phyloP scores from a whole-genome alignment of 2,113 vertebrate species.

The Pitta sordida region DNA sequence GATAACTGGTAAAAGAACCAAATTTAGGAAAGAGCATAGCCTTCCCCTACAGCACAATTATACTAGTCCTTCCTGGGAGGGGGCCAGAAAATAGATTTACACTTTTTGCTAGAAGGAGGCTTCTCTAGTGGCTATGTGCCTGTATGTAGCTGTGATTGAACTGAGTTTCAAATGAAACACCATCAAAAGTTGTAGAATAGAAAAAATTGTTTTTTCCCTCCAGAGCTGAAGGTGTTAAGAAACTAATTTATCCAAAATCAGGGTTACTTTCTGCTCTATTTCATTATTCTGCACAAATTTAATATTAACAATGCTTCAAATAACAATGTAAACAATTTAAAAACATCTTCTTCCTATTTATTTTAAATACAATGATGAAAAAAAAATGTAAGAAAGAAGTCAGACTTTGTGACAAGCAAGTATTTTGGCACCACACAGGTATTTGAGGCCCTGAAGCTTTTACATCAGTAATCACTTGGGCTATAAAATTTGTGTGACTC shows the following conservation, averaged over 20 bases:
- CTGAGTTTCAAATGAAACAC: slow-evolving; percentile 12
- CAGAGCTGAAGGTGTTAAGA: background rate
- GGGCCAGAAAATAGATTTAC: background rate
- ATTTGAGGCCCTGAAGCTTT: background rate
- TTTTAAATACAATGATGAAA: background rate
- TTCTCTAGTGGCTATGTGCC: background rate
- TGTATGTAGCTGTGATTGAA: background rate
- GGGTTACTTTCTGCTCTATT: background rate
- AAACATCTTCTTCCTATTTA: background rate
- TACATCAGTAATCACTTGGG: background rate
- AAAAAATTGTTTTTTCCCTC: background rate
- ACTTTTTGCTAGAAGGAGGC: background rate
- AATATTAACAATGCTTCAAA: background rate
- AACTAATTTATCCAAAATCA: background rate
- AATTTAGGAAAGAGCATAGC: background rate
- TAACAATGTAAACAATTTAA: background rate
- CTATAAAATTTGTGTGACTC: background rate
- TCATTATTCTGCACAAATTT: background rate
- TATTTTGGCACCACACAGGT: background rate
- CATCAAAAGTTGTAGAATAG: background rate
- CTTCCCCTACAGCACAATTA: background rate
- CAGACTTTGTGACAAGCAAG: background rate
- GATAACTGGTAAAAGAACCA: background rate
- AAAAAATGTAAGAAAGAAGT: background rate
- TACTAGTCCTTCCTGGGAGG: background rate